Percentiles rank a stretch among this genome's conserved stretches.
phyloP scores from a whole-genome alignment of 2,113 vertebrate species.

The Chloropsis hardwickii region DNA sequence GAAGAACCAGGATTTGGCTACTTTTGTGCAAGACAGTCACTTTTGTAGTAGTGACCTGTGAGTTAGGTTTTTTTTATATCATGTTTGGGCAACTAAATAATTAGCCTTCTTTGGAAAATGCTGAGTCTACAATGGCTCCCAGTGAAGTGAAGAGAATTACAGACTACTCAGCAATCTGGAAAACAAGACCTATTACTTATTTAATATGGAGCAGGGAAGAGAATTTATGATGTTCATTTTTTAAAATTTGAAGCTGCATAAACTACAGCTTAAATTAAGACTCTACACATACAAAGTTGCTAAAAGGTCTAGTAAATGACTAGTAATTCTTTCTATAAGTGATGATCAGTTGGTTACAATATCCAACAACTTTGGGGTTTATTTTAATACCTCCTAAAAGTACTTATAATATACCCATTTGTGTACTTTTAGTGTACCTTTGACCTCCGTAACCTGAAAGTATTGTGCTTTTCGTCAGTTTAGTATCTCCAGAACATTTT shows the following conservation, averaged over 20 bases:
- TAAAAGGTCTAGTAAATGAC: background rate
- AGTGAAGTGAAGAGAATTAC: conserved; percentile 51
- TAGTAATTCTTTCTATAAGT: background rate
- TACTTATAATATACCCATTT: background rate
- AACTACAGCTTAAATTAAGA: background rate
- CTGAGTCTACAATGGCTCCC: conserved; percentile 20
- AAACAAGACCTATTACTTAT: conserved; percentile 23
- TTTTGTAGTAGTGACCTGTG: background rate
- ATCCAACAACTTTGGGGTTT: background rate
- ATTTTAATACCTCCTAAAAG: background rate
- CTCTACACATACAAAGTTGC: background rate
- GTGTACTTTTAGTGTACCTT: background rate
- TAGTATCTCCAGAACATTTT: background rate
- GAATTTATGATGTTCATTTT: conserved; percentile 20
- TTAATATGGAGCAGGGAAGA: conserved; percentile 27
- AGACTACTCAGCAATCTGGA: conserved; percentile 45
- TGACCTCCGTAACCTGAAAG: background rate
- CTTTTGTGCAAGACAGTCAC: background rate
- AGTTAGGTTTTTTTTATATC: conserved; percentile 23
- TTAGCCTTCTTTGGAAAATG: conserved; percentile 38
- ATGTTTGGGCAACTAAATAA: conserved; percentile 60
- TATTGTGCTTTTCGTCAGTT: background rate
- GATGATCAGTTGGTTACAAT: background rate
- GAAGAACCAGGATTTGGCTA: background rate
- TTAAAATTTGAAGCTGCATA: conserved; percentile 1